These are phyloP conservation scores for Elysia crispata DNA, from an alignment of 2,888 invertebrate species.

Conservation along the genomic window DNA sequence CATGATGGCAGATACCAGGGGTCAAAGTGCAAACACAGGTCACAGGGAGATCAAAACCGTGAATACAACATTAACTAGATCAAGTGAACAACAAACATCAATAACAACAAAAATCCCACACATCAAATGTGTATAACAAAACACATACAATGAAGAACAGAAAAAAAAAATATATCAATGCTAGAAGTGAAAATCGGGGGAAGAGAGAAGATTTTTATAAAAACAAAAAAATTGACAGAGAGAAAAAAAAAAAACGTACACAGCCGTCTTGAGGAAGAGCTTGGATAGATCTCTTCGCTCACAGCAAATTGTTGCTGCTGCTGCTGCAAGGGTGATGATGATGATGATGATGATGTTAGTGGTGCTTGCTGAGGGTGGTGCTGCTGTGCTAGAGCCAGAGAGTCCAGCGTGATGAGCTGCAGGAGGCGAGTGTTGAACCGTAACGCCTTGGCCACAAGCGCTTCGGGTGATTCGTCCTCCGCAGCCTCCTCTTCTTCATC, in stretches of 20 bases:
- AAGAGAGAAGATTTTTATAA: no score
- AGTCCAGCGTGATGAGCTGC: slow-evolving; percentile 31
- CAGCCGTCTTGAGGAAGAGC: slow-evolving; percentile 27
- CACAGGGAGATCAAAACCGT: no score
- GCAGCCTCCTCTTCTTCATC: background rate
- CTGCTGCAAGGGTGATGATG: background rate
- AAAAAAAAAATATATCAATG: no score
- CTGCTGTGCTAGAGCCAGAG: slow-evolving; percentile 17
- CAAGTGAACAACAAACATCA: no score
- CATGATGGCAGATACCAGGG: no score
- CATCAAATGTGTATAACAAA: no score
- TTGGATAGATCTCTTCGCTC: slow-evolving; percentile 1
- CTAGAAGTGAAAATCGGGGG: no score
- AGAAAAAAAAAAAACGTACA: slow-evolving; percentile 15
- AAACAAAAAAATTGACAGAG: background rate
- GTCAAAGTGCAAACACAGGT: no score
- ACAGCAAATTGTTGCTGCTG: slow-evolving; percentile 23
- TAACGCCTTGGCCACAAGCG: slow-evolving; percentile 38
- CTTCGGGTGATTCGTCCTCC: slow-evolving; percentile 25
- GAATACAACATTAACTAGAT: no score
- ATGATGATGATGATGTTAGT: slow-evolving; percentile 5
- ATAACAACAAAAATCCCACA: no score
- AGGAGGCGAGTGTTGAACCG: slow-evolving; percentile 39
- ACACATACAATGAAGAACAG: no score
- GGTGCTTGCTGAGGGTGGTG: background rate